A percentile compares a stretch with the other conserved stretches of the same genome.
phyloP scores from a whole-genome alignment of 2,888 invertebrate species.

The Euplexia lucipara region DNA sequence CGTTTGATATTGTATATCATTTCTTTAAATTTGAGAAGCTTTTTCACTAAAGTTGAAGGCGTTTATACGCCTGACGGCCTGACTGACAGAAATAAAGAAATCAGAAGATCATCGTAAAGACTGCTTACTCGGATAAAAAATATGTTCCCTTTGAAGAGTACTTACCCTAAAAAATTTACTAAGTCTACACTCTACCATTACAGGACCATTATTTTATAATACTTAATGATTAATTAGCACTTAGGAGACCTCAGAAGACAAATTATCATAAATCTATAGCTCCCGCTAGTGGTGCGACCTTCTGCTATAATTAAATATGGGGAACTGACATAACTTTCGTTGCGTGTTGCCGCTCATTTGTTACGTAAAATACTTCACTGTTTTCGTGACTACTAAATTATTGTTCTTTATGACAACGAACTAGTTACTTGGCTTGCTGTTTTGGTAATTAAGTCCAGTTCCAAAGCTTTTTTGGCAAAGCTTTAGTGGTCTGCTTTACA shows the following conservation, averaged over 20 bases:
- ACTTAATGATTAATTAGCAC: too few relatives aligned
- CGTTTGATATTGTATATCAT: too few relatives aligned
- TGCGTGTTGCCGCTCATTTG: constrained; percentile 54
- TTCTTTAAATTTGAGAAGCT: too few relatives aligned
- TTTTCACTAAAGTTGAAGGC: too few relatives aligned
- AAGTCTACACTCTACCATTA: too few relatives aligned
- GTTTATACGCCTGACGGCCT: too few relatives aligned
- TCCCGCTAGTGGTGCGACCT: constrained; percentile 49
- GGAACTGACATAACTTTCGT: constrained; percentile 46
- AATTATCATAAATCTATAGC: constrained; percentile 52
- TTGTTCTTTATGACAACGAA: constrained; percentile 17
- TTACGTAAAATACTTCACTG: constrained; percentile 36
- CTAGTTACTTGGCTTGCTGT: background rate
- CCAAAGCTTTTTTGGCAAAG: background rate
- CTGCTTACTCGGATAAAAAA: too few relatives aligned
- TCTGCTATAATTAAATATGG: constrained; percentile 56
- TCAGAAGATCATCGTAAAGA: too few relatives aligned
- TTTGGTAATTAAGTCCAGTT: background rate
- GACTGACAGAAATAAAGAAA: too few relatives aligned
- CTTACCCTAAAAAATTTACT: too few relatives aligned
- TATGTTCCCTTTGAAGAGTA: too few relatives aligned
- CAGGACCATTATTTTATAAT: too few relatives aligned
- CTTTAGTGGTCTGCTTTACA: background rate
- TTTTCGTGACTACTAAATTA: constrained; percentile 32
- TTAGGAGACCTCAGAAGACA: constrained; percentile 25